These are phyloP conservation scores for Canis aureus DNA, from an alignment of 2,113 vertebrate species.

Conservation along the genomic window DNA sequence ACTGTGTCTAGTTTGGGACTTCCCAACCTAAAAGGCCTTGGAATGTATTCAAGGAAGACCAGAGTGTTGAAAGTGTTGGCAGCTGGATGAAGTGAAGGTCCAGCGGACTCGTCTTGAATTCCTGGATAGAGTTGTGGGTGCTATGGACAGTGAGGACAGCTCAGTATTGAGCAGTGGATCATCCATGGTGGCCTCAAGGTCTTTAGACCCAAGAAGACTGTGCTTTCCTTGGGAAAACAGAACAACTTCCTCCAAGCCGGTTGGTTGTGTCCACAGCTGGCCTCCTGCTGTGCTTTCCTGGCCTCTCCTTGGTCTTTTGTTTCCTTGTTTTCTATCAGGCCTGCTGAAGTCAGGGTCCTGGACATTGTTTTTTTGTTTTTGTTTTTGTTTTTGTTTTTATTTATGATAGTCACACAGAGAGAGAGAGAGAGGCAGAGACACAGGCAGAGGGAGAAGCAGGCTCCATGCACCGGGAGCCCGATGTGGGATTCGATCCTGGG, in stretches of 20 bases:
- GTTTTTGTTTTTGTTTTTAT: background rate
- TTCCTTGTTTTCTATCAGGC: background rate
- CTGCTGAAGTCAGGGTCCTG: background rate
- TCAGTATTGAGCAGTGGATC: background rate
- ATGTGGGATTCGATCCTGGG: no score
- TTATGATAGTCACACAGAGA: no score
- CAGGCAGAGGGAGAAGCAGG: no score
- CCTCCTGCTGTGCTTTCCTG: background rate
- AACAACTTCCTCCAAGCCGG: background rate
- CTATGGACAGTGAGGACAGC: background rate
- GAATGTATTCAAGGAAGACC: background rate
- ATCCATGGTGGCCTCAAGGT: background rate
- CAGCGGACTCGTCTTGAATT: background rate
- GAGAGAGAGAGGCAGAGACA: no score
- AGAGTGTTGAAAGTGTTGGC: background rate
- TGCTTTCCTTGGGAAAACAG: background rate
- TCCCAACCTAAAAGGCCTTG: background rate
- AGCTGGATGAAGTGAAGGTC: background rate
- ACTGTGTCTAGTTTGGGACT: background rate
- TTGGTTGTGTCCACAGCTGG: background rate
- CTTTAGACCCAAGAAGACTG: background rate
- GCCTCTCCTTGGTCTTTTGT: background rate
- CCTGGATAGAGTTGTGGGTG: background rate
- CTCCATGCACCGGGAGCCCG: no score
- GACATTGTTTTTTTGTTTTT: no score